Conservation (phyloP, 2,797 vertebrate genomes). For the Pempheris klunzingeri region DNA sequence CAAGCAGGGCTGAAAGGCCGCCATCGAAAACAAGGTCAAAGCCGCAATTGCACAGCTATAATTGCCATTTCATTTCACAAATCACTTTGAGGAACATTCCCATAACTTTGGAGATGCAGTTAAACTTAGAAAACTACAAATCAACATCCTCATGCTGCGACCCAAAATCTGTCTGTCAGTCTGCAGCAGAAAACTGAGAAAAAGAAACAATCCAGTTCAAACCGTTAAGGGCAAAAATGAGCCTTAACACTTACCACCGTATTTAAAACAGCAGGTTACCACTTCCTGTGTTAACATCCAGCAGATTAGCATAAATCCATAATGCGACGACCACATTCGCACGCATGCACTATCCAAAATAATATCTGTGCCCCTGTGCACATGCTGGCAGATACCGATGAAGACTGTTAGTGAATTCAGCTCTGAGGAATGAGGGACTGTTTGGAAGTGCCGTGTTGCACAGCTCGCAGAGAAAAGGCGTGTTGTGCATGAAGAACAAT, state of each 20-base stretch:
- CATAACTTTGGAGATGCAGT: slow-evolving; percentile 23
- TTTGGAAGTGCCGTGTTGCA: slow-evolving; percentile 65
- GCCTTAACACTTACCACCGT: slow-evolving; percentile 86
- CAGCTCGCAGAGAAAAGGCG: slow-evolving; percentile 92
- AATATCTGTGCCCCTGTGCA: slow-evolving; percentile 37
- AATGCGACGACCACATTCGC: slow-evolving; percentile 4
- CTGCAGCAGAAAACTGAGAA: background rate
- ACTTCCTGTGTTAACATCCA: slow-evolving; percentile 19
- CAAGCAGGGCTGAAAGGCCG: slow-evolving; percentile 47
- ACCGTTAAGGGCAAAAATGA: background rate
- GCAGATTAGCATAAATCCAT: slow-evolving; percentile 24
- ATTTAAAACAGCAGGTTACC: slow-evolving; percentile 71
- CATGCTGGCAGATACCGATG: slow-evolving; percentile 49
- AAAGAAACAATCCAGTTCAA: background rate
- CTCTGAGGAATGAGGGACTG: slow-evolving; percentile 74
- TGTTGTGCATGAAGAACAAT: slow-evolving; percentile 94
- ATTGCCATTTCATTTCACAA: slow-evolving; percentile 24
- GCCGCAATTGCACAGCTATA: slow-evolving; percentile 33
- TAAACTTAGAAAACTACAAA: slow-evolving; percentile 31
- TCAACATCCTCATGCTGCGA: background rate
- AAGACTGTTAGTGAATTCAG: slow-evolving; percentile 53
- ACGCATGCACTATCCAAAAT: slow-evolving; percentile 38
- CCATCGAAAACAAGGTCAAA: slow-evolving; percentile 48
- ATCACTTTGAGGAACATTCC: slow-evolving; percentile 19
- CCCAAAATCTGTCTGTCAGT: background rate